These are phyloP conservation scores for Zhengitettix transpicula DNA, from an alignment of 2,888 invertebrate genomes.

Conservation along the genomic window DNA sequence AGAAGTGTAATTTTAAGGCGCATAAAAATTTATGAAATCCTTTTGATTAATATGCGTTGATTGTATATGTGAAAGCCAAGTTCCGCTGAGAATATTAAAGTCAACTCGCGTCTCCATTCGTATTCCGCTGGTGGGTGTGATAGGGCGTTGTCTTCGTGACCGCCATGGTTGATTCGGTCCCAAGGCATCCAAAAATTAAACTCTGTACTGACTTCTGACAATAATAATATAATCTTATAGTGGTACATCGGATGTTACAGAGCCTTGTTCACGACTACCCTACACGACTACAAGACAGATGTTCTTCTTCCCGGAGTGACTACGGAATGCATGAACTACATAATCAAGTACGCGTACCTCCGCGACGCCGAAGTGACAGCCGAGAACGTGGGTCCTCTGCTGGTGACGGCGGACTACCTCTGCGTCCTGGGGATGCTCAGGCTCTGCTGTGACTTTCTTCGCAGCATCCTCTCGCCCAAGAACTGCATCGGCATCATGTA, in stretches of 20 bases:
- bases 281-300: slow-evolving; percentile 52
- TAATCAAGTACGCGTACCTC: slow-evolving; percentile 75
- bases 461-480: slow-evolving; percentile 46
- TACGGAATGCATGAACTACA: slow-evolving; percentile 55
- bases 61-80: too few species aligned
- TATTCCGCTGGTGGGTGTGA: too few species aligned
- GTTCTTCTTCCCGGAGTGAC: slow-evolving; percentile 62
- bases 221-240: too few species aligned
- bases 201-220: too few species aligned
- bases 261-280: slow-evolving; percentile 65
- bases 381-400: slow-evolving; percentile 63
- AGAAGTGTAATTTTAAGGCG: too few species aligned
- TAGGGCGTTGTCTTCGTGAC: too few species aligned
- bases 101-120: too few species aligned
- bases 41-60: too few species aligned
- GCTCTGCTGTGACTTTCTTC: slow-evolving; percentile 62
- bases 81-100: too few species aligned
- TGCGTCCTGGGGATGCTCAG: slow-evolving; percentile 67
- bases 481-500: slow-evolving; percentile 74
- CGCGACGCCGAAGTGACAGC: slow-evolving; percentile 56
- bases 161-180: too few species aligned
- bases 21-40: too few species aligned
- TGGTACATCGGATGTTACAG: slow-evolving; percentile 23
- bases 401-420: slow-evolving; percentile 77
- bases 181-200: too few species aligned